phyloP scores from a whole-genome alignment of 2,888 invertebrate genomes.

The Ctenicera cuprea region DNA sequence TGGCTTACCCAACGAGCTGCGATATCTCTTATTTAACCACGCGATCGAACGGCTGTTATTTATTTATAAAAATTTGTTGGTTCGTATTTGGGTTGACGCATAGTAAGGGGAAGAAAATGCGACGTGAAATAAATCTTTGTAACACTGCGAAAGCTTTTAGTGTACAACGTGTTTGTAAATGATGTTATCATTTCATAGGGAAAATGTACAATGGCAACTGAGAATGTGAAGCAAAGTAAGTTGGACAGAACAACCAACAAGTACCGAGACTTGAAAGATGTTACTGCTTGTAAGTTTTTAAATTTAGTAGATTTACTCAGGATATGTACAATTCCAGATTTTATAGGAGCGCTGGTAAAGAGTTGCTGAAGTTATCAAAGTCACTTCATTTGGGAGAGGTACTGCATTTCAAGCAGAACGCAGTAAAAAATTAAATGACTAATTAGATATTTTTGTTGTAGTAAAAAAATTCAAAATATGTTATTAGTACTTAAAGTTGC shows the following conservation, averaged over 20 bases:
- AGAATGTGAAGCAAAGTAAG: neutral
- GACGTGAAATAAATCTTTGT: constrained; percentile 23
- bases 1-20: neutral
- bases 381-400: no score
- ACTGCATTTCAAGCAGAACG: no score
- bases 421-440: no score
- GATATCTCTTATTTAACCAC: constrained; percentile 23
- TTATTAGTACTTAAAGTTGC: no score
- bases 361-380: no score
- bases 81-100: neutral
- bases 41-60: constrained; percentile 3
- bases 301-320: no score
- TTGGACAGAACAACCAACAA: constrained; percentile 11
- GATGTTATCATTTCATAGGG: constrained; percentile 26
- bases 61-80: constrained; percentile 19
- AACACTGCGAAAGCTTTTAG: constrained; percentile 19
- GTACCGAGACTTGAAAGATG: neutral
- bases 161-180: constrained; percentile 18
- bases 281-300: no score
- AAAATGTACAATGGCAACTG: constrained; percentile 12
- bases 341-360: no score
- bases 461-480: no score
- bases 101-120: neutral
- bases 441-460: no score
- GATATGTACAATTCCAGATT: no score